Conservation (phyloP, 2,888 invertebrate species). For the Eretmocerus hayati region DNA sequence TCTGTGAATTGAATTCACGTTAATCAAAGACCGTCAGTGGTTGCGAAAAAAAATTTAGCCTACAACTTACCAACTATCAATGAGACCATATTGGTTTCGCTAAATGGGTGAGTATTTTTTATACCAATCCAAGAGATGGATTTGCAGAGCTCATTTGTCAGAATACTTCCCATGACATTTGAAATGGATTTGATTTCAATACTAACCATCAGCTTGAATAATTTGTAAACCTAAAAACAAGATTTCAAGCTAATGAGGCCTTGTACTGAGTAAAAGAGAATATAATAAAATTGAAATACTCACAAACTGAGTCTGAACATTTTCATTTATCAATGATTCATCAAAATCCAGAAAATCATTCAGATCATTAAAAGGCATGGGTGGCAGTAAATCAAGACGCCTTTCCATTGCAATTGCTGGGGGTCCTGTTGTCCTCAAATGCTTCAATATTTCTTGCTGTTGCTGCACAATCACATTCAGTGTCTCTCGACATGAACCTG, state of each 20-base stretch:
- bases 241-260: too few species aligned
- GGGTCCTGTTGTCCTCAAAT: neutral
- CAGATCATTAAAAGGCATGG: conserved; percentile 16
- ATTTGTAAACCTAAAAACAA: conserved; percentile 6
- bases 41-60: neutral
- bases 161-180: conserved; percentile 14
- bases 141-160: conserved; percentile 16
- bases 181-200: conserved; percentile 14
- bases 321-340: conserved; percentile 14
- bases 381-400: conserved; percentile 13
- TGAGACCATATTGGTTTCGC: conserved; percentile 10
- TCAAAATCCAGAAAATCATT: conserved; percentile 20
- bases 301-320: conserved; percentile 16
- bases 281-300: conserved; percentile 2
- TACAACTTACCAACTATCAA: conserved; percentile 11
- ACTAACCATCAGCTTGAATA: conserved; percentile 9
- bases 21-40: too few species aligned
- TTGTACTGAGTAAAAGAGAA: neutral
- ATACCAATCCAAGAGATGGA: conserved; percentile 15
- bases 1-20: conserved; percentile 5
- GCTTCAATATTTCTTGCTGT: conserved; percentile 11
- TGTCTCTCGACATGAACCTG: conserved; percentile 11
- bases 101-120: conserved; percentile 12
- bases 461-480: conserved; percentile 5
- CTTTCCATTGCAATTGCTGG: too few species aligned